Evolutionary conservation across 2,797 vertebrate genomes (phyloP), one percentile per base, ranked within the genome.

Genomic region (Tachyglossus aculeatus): DNA sequence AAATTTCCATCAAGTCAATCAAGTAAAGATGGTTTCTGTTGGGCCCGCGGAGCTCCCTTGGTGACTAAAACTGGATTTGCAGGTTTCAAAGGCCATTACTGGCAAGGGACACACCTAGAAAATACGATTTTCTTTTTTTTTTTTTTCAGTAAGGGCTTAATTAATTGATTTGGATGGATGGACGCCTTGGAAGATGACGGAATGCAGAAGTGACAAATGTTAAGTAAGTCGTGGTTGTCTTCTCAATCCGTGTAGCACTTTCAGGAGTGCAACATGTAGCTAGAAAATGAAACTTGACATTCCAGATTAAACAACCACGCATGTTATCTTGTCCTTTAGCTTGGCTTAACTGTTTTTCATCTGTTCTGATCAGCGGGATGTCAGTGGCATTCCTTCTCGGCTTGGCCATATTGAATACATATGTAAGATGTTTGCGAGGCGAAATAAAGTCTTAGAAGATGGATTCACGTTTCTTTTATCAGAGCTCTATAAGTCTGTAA

Each of bases 311-410:
- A 67, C 62, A 82, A 71, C 81, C 78, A 81, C 74, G 70, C 60
- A 45, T 74, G 60, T 81, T 84, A 80, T 51, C 62, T 52, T 83
- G 80, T 89, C 90, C 82, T 83, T 89, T 89, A 88, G 82, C 79
- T 88, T 89, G 83, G 79, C 87, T 90, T 82, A 79, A 75, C 74
- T 71, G 48, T 69, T 61, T 72, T 83, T 80, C 77, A 71, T 87
- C 80, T 87, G 74, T 74, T 80, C 84, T 86, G 81, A 70, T 43
- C 78, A 83, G 84, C 55, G 78, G 67, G 70, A 75, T 84, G 73
- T 85, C 77, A 87, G 44, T 81, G 84, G 82, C 62, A 85, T 77
- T 80, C 67, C 47, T 81, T 85, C 53, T 87, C 58, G 61, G 67
- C 72, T 88, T 80, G 62, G 64, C 77, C 80, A 43, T 86, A 85